Evolutionary conservation across 2,888 invertebrate species (phyloP).

Genomic region (Chirona hameri): DNA sequence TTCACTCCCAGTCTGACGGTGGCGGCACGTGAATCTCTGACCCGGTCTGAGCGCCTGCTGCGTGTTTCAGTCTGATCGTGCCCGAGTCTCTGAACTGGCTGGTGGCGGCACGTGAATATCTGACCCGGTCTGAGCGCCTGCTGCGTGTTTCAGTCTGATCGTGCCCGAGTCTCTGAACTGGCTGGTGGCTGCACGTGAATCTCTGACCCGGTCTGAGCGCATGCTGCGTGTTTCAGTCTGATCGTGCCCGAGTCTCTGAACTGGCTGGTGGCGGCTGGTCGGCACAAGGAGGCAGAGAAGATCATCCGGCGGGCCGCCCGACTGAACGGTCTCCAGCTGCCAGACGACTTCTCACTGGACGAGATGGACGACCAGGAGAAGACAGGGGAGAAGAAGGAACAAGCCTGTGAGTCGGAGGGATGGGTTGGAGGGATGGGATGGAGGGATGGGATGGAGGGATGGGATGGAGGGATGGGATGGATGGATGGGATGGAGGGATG

Average conservation of each 20-base stretch:
- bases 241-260: neutral
- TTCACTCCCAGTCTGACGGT: no score
- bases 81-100: conserved; percentile 1
- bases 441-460: no score
- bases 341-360: neutral
- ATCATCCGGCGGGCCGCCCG: neutral
- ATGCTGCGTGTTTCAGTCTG: neutral
- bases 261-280: neutral
- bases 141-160: neutral
- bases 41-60: no score
- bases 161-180: conserved; percentile 5
- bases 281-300: neutral
- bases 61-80: no score
- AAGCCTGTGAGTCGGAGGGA: neutral
- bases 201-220: no score
- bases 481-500: no score
- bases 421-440: no score
- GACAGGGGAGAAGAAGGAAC: neutral
- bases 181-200: no score
- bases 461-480: no score
- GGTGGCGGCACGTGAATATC: no score
- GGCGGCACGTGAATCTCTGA: no score
- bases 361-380: conserved; percentile 9
- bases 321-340: neutral
- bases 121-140: no score